Evolutionary conservation across 2,113 vertebrate species (phyloP).

Genomic region (Cyprinodon variegatus): DNA sequence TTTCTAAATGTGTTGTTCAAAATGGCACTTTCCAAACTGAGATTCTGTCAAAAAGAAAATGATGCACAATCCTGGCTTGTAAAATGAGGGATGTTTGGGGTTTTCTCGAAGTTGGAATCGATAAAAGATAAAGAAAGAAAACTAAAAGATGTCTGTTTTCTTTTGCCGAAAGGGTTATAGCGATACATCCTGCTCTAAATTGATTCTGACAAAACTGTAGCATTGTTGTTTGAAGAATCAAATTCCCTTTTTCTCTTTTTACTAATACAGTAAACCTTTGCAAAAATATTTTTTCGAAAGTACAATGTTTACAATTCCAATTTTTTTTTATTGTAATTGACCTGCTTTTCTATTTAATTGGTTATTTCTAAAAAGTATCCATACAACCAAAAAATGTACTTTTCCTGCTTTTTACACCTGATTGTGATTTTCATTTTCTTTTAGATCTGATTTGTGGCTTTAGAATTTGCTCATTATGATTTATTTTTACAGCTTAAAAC

Average conservation of each 20-base stretch:
- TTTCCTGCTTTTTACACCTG: too few species aligned
- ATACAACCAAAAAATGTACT: too few species aligned
- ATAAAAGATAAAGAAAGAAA: slow-evolving; percentile 24
- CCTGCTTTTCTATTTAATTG: too few species aligned
- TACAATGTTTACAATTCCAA: too few species aligned
- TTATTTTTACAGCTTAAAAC: too few species aligned
- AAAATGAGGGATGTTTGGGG: slow-evolving; percentile 36
- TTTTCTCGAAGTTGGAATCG: slow-evolving; percentile 30
- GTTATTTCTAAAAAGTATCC: too few species aligned
- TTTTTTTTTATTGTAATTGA: too few species aligned
- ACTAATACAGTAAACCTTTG: too few species aligned
- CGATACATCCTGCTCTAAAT: neutral
- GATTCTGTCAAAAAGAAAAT: slow-evolving; percentile 39
- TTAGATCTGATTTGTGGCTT: too few species aligned
- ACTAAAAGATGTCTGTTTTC: slow-evolving; percentile 33
- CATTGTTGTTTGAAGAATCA: neutral
- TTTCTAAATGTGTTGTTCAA: slow-evolving; percentile 46
- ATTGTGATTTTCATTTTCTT: too few species aligned
- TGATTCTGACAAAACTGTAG: neutral
- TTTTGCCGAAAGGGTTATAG: neutral
- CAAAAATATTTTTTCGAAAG: too few species aligned
- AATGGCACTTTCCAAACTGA: slow-evolving; percentile 42
- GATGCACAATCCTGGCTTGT: slow-evolving; percentile 21
- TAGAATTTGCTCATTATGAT: too few species aligned
- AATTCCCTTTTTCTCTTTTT: neutral